phyloP scores from a whole-genome alignment of 2,888 invertebrate species.

The Drosophila quinaria region DNA sequence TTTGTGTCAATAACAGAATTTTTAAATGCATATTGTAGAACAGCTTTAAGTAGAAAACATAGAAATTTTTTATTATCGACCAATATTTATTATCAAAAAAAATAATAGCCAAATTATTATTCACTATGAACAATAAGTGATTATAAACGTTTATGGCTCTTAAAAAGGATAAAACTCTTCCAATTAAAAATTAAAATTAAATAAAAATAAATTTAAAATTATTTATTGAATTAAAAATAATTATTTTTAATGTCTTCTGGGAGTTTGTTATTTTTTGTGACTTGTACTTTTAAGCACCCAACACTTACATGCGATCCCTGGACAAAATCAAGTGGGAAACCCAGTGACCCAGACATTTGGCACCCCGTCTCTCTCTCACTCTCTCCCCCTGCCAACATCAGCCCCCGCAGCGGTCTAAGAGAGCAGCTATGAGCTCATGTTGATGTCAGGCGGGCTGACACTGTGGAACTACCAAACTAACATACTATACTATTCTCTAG shows the following conservation, averaged over 20 bases:
- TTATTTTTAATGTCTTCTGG: not conserved
- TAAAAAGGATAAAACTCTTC: no score
- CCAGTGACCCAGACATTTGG: slow-evolving; percentile 74
- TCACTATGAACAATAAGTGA: no score
- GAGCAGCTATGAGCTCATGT: slow-evolving; percentile 56
- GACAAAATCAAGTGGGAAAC: slow-evolving; percentile 29
- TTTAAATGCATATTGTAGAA: no score
- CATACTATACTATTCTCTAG: slow-evolving; percentile 3
- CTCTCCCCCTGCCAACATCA: not conserved
- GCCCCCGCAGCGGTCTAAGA: not conserved
- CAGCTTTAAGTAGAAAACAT: no score
- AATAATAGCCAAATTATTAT: no score
- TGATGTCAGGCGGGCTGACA: slow-evolving; percentile 35
- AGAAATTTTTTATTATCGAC: no score
- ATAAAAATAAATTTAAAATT: no score
- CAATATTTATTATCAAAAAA: no score
- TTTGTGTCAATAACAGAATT: no score
- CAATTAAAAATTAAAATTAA: no score
- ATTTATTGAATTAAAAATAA: no score
- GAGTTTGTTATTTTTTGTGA: not conserved
- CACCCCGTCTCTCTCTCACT: slow-evolving; percentile 9
- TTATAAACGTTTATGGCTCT: no score
- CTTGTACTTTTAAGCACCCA: not conserved
- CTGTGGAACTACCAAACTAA: slow-evolving; percentile 23
- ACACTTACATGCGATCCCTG: not conserved